Conservation (phyloP, 35 echinoderm and acorn worm genomes). For the Chiridota heheva region DNA sequence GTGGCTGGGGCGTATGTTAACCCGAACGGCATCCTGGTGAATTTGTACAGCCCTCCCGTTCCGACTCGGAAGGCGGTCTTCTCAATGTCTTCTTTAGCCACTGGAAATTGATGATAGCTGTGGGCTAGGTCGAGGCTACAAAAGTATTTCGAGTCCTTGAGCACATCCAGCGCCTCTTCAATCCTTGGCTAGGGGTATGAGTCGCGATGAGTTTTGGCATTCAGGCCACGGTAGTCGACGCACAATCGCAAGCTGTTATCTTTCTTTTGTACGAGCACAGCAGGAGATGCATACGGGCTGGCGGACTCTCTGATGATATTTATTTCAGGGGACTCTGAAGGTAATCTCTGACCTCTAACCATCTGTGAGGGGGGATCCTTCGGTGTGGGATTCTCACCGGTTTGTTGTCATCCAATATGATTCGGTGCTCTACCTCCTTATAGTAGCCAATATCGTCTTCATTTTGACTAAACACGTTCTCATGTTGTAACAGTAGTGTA, state of each 20-base stretch:
- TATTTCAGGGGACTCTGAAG: not conserved
- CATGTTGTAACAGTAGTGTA: too few species aligned
- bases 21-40: conserved; percentile 49
- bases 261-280: conserved; percentile 17
- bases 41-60: conserved; percentile 24
- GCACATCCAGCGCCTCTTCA: not conserved
- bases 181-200: conserved; percentile 64
- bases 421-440: not conserved
- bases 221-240: conserved; percentile 29
- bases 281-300: conserved; percentile 33
- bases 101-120: conserved; percentile 35
- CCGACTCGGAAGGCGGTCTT: conserved; percentile 3
- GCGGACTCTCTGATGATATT: conserved; percentile 35
- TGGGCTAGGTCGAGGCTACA: not conserved
- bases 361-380: conserved; percentile 38
- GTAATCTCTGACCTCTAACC: conserved; percentile 20
- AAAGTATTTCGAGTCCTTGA: not conserved
- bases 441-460: conserved; percentile 43
- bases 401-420: not conserved
- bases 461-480: conserved; percentile 37
- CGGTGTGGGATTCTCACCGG: conserved; percentile 18
- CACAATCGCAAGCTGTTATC: conserved; percentile 43
- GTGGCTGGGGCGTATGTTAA: conserved; percentile 58
- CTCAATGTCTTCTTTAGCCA: not conserved
- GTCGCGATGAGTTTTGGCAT: conserved; percentile 54